phyloP scores from a whole-genome alignment of 2,113 vertebrate species.

The Muscicapa adusta region DNA sequence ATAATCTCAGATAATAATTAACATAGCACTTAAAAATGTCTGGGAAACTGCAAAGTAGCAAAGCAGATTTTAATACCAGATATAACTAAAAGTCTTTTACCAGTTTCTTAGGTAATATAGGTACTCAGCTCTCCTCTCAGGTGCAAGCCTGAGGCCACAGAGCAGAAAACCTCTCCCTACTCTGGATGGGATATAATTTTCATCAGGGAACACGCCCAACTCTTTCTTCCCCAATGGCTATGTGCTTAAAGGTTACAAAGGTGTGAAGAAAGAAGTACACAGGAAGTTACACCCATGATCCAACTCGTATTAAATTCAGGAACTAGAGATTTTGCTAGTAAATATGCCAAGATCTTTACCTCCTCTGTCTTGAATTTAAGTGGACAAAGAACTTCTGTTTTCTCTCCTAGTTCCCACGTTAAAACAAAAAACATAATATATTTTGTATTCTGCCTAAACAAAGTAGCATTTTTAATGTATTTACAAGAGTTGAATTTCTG shows the following conservation, averaged over 20 bases:
- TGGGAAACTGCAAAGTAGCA: background rate
- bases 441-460: background rate
- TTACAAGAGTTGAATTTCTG: background rate
- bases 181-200: background rate
- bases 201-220: background rate
- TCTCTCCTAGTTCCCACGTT: background rate
- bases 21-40: background rate
- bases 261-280: background rate
- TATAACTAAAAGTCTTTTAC: background rate
- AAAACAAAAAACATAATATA: background rate
- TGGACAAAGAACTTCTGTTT: background rate
- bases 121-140: background rate
- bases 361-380: background rate
- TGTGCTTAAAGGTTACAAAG: background rate
- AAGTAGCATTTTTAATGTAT: background rate
- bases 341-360: background rate
- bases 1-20: background rate
- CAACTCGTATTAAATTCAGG: background rate
- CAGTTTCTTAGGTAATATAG: background rate
- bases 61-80: background rate
- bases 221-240: background rate
- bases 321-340: background rate
- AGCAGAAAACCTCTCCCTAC: background rate
- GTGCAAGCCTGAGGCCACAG: background rate
- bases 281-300: background rate